A percentile compares a stretch with the other conserved stretches of the same genome.
Evolutionary conservation across 2,797 vertebrate species (phyloP).

Genomic region (Chiloscyllium punctatum): DNA sequence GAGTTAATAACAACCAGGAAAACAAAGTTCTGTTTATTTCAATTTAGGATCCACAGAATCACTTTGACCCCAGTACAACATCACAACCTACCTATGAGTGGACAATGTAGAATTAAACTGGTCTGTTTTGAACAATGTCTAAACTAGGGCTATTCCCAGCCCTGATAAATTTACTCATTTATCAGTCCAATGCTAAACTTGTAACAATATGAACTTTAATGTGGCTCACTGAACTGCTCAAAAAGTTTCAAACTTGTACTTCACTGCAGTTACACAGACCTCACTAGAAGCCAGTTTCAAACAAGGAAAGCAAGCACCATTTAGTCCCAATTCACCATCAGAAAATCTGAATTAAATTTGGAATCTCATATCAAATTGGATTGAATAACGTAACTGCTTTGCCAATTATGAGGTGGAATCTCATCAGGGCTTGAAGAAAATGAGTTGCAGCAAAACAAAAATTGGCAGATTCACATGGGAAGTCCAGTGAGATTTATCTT

Average conservation of each 20-base stretch:
- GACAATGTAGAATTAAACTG: too few relatives aligned
- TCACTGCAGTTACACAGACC: not conserved
- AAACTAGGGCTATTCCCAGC: too few relatives aligned
- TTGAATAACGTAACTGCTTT: not conserved
- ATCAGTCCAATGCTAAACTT: not conserved
- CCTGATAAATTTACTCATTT: not conserved
- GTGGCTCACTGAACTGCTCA: not conserved
- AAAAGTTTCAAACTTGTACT: not conserved
- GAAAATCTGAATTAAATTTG: not conserved
- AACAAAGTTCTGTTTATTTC: not conserved
- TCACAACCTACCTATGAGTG: not conserved
- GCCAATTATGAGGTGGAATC: too few relatives aligned
- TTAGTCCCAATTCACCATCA: not conserved
- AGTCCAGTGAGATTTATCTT: too few relatives aligned
- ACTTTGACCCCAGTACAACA: not conserved
- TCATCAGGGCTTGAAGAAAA: too few relatives aligned
- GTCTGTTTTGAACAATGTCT: too few relatives aligned
- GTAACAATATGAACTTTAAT: not conserved
- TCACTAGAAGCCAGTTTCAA: not conserved
- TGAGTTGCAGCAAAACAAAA: too few relatives aligned
- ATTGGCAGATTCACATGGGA: too few relatives aligned
- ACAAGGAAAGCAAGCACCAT: not conserved
- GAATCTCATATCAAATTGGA: not conserved
- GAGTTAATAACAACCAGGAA: too few relatives aligned
- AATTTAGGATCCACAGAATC: not conserved